Evolutionary conservation across 2,797 vertebrate genomes (phyloP).

Genomic region (Heliangelus exortis): DNA sequence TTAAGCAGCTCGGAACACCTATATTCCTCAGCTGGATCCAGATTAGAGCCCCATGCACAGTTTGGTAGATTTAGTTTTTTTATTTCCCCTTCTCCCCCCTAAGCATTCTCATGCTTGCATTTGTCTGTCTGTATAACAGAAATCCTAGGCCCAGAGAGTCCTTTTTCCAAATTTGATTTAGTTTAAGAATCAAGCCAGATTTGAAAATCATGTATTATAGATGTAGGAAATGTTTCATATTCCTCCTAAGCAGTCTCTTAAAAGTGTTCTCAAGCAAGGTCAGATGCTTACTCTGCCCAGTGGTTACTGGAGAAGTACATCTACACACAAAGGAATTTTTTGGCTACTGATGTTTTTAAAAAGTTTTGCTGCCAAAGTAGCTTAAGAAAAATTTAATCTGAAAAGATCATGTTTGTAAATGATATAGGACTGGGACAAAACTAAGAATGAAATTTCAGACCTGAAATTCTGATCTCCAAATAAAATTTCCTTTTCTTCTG

Average conservation of each 20-base stretch:
- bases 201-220: neutral
- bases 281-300: neutral
- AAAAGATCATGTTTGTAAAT: neutral
- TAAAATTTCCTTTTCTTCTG: neutral
- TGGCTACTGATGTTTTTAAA: neutral
- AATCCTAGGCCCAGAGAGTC: neutral
- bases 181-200: neutral
- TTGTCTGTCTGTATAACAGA: neutral
- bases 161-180: neutral
- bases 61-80: neutral
- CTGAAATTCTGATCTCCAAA: neutral
- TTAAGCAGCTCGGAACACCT: neutral
- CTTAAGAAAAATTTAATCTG: neutral
- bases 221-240: neutral
- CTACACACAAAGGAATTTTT: neutral
- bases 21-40: neutral
- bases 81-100: neutral
- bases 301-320: neutral
- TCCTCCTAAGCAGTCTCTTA: conserved; percentile 1
- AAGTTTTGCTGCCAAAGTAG: neutral
- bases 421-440: neutral
- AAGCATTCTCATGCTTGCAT: neutral
- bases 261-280: neutral
- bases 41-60: neutral
- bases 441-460: conserved; percentile 30